phyloP scores from a whole-genome alignment of 2,888 invertebrate species.

The Endomychus coccineus region DNA sequence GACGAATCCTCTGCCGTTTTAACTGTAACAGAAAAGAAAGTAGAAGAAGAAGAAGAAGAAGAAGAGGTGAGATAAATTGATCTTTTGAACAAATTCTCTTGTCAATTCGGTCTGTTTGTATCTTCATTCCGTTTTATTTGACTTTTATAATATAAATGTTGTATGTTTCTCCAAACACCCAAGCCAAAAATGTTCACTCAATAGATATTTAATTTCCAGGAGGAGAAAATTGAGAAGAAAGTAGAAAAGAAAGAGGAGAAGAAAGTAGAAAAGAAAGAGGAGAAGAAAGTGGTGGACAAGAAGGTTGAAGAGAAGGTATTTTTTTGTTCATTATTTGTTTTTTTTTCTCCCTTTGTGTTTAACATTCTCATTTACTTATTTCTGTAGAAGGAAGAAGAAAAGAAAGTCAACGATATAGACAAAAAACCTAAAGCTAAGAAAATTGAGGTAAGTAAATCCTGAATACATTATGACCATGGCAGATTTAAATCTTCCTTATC shows the following conservation, averaged over 20 bases:
- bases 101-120: too few species aligned
- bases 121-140: too few species aligned
- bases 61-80: too few species aligned
- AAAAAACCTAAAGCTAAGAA: constrained; percentile 33
- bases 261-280: constrained; percentile 32
- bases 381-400: constrained; percentile 32
- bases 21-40: constrained; percentile 58
- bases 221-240: constrained; percentile 32
- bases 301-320: constrained; percentile 27
- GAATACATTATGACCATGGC: constrained; percentile 10
- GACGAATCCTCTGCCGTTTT: constrained; percentile 82
- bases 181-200: too few species aligned
- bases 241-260: constrained; percentile 34
- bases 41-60: constrained; percentile 32
- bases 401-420: constrained; percentile 38
- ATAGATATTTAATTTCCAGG: constrained; percentile 17
- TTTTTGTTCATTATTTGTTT: constrained; percentile 9
- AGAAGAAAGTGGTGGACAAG: constrained; percentile 37
- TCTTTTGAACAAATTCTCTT: too few species aligned
- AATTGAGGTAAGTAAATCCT: constrained; percentile 36
- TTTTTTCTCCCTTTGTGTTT: constrained; percentile 14
- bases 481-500: too few species aligned
- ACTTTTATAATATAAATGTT: too few species aligned
- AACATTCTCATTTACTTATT: constrained; percentile 18
- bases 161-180: too few species aligned